Conservation (phyloP, 2,797 vertebrate species). For the Petrocephalus sullivani region DNA sequence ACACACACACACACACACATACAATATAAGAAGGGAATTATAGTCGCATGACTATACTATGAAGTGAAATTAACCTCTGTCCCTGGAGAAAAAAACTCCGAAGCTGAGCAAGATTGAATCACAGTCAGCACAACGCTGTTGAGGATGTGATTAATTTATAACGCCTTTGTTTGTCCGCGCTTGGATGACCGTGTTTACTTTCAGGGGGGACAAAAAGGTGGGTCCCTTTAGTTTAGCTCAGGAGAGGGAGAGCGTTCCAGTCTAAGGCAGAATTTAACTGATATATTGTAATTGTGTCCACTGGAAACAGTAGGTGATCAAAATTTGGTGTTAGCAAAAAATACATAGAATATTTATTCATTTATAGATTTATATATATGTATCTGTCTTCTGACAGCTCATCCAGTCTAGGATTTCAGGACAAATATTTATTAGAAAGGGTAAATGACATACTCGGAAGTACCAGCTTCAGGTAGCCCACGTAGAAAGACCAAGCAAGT, state of each 20-base stretch:
- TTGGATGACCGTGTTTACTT: neutral
- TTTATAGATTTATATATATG: too few species aligned
- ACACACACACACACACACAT: neutral
- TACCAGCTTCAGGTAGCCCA: constrained; percentile 77
- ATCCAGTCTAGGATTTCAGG: neutral
- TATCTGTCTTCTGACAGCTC: neutral
- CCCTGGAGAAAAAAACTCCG: neutral
- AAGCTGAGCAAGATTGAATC: neutral
- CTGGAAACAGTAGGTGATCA: neutral
- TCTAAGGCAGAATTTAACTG: neutral
- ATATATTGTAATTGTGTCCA: neutral
- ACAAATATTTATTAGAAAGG: neutral
- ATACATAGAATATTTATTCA: neutral
- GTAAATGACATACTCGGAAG: constrained; percentile 65
- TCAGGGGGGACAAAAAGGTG: neutral
- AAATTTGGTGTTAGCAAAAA: neutral
- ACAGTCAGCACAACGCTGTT: neutral
- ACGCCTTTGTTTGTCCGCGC: neutral
- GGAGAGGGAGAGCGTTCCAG: neutral
- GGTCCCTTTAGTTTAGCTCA: neutral
- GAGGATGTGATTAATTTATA: neutral
- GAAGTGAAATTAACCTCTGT: neutral
- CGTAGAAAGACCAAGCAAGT: constrained; percentile 83
- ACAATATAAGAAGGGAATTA: neutral
- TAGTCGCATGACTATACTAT: neutral